Percentiles rank a stretch among this genome's conserved stretches.
Evolutionary conservation across 2,797 vertebrate species (phyloP).

Genomic region (Atherinosoma microstoma): DNA sequence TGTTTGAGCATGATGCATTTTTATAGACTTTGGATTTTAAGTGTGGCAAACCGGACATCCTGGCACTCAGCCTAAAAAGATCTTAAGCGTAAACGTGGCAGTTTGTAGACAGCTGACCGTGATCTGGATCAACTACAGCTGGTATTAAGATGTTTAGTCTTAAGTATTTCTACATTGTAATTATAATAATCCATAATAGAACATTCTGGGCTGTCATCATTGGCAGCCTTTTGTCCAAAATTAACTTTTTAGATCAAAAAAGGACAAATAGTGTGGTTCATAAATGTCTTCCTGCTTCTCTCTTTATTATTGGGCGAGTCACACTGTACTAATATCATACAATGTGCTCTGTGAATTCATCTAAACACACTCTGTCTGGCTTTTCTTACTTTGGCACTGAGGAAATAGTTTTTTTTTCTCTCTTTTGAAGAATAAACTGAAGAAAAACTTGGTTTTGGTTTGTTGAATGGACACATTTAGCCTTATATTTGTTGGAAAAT

Average conservation of each 20-base stretch:
- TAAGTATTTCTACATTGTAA: conserved; percentile 37
- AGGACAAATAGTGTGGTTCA: neutral
- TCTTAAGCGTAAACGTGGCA: conserved; percentile 36
- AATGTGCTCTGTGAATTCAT: conserved; percentile 8
- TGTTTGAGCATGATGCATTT: neutral
- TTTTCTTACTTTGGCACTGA: neutral
- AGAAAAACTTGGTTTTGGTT: neutral
- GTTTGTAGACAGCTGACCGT: conserved; percentile 42
- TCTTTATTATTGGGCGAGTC: conserved; percentile 15
- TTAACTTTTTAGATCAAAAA: conserved; percentile 24
- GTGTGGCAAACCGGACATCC: conserved; percentile 2
- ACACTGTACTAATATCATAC: conserved; percentile 6
- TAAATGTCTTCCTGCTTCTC: conserved; percentile 11
- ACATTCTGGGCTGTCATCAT: conserved; percentile 10
- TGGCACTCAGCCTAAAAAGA: conserved; percentile 22
- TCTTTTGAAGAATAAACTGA: conserved; percentile 5
- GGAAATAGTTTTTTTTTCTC: conserved; percentile 2
- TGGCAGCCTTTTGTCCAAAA: conserved; percentile 10
- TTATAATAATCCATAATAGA: conserved; percentile 35
- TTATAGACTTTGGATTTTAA: neutral
- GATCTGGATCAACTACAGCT: conserved; percentile 38
- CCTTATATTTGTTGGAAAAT: too few species aligned
- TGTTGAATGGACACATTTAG: conserved; percentile 12
- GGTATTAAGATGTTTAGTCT: conserved; percentile 34
- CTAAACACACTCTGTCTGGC: conserved; percentile 9